A percentile compares a stretch with the other conserved stretches of the same genome.
Evolutionary conservation across 1,140 invertebrate genomes (phyloP).

Genomic region (Metaphire vulgaris): DNA sequence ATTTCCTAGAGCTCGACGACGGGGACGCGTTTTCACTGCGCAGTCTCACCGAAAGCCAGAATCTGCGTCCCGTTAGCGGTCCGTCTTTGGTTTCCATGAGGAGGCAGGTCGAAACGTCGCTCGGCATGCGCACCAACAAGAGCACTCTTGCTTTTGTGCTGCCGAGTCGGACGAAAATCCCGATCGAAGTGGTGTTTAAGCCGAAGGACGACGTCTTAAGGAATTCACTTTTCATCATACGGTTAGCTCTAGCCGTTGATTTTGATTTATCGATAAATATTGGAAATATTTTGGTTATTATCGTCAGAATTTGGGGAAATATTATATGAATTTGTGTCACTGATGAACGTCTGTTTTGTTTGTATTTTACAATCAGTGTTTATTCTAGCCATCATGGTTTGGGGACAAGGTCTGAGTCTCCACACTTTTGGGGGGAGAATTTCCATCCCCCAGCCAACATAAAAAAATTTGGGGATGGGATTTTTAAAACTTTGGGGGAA

Average conservation of each 20-base stretch:
- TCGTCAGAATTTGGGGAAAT: too few relatives aligned
- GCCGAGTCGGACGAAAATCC: conserved; percentile 53
- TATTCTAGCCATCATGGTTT: too few relatives aligned
- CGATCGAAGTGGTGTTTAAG: conserved; percentile 55
- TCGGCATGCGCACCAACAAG: conserved; percentile 50
- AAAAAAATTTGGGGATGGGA: too few relatives aligned
- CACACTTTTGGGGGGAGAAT: too few relatives aligned
- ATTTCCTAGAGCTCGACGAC: conserved; percentile 51
- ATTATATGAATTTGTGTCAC: too few relatives aligned
- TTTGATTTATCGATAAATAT: too few relatives aligned
- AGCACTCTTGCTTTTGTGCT: conserved; percentile 54
- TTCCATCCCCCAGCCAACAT: too few relatives aligned
- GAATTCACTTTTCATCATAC: conserved; percentile 56
- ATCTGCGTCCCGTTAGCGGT: conserved; percentile 48
- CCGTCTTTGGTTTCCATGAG: not conserved
- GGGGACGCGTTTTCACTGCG: conserved; percentile 52
- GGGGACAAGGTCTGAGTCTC: too few relatives aligned
- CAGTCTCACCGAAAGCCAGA: conserved; percentile 37
- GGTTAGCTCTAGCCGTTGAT: conserved; percentile 45
- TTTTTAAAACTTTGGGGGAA: too few relatives aligned
- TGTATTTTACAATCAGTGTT: too few relatives aligned
- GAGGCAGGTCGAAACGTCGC: not conserved
- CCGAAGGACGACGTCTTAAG: conserved; percentile 54
- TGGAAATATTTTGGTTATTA: too few relatives aligned
- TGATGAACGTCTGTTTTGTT: too few relatives aligned